Conservation (phyloP, 2,888 invertebrate species). For the Himalopsyche japonica region DNA sequence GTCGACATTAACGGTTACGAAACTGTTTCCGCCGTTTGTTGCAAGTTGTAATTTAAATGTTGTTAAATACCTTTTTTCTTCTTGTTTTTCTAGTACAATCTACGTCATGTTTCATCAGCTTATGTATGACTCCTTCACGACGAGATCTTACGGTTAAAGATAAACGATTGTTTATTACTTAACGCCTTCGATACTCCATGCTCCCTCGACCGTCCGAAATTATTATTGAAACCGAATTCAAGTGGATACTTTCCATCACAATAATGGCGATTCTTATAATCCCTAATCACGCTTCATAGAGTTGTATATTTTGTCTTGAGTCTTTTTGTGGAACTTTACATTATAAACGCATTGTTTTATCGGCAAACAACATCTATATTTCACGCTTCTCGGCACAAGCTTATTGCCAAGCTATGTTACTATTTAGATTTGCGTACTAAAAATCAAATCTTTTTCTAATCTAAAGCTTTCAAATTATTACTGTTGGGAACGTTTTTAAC, state of each 20-base stretch:
- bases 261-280: no score
- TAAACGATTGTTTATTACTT: background rate
- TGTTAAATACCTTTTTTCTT: background rate
- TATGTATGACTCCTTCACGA: background rate
- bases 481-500: no score
- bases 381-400: no score
- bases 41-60: background rate
- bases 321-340: no score
- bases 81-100: background rate
- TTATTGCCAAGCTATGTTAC: no score
- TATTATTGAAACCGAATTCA: background rate
- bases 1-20: background rate
- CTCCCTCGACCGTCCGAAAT: background rate
- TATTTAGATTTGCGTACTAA: no score
- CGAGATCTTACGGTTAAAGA: background rate
- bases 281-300: no score
- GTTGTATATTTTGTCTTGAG: no score
- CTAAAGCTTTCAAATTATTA: no score
- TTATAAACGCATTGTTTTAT: no score
- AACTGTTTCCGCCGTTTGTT: background rate
- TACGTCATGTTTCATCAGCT: constrained; percentile 22
- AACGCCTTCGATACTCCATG: background rate
- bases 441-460: no score
- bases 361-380: no score
- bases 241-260: background rate